Percentiles rank a stretch among this genome's conserved stretches.
These are phyloP conservation scores for Coregonus clupeaformis DNA, from an alignment of 2,113 vertebrate genomes.

Conservation along the genomic window DNA sequence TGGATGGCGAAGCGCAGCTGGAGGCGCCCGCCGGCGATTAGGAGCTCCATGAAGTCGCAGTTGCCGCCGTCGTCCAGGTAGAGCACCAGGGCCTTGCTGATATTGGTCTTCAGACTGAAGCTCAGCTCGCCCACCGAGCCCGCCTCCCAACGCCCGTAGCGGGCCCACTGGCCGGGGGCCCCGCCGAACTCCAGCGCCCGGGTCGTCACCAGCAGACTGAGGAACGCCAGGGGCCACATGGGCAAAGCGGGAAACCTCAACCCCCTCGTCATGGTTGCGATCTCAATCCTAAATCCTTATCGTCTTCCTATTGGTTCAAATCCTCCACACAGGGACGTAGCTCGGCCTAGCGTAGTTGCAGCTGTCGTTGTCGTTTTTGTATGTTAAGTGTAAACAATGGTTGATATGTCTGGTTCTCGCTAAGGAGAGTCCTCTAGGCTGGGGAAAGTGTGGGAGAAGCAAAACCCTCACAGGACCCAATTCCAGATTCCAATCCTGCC, in stretches of 20 bases:
- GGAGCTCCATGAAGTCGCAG: slow-evolving; percentile 92
- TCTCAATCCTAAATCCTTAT: neutral
- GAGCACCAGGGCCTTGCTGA: slow-evolving; percentile 84
- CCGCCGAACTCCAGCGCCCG: slow-evolving; percentile 85
- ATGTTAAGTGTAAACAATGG: slow-evolving; percentile 28
- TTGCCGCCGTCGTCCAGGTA: slow-evolving; percentile 93
- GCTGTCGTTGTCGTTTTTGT: neutral
- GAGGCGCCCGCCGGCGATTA: slow-evolving; percentile 81
- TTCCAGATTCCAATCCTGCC: slow-evolving; percentile 28
- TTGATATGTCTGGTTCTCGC: slow-evolving; percentile 10
- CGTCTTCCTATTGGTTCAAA: neutral
- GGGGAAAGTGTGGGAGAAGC: neutral
- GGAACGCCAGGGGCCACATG: slow-evolving; percentile 61
- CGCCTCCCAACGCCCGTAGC: slow-evolving; percentile 88
- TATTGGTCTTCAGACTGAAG: slow-evolving; percentile 89
- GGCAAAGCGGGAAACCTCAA: slow-evolving; percentile 57
- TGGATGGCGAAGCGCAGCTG: slow-evolving; percentile 89
- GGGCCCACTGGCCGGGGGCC: slow-evolving; percentile 87
- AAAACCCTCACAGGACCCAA: slow-evolving; percentile 31
- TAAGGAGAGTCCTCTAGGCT: slow-evolving; percentile 16
- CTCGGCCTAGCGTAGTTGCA: neutral
- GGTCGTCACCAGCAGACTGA: slow-evolving; percentile 52
- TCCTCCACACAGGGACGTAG: slow-evolving; percentile 18
- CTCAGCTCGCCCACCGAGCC: slow-evolving; percentile 85
- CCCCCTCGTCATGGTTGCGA: slow-evolving; percentile 57